Evolutionary conservation across 2,888 invertebrate species (phyloP).

Genomic region (Oithona nana): DNA sequence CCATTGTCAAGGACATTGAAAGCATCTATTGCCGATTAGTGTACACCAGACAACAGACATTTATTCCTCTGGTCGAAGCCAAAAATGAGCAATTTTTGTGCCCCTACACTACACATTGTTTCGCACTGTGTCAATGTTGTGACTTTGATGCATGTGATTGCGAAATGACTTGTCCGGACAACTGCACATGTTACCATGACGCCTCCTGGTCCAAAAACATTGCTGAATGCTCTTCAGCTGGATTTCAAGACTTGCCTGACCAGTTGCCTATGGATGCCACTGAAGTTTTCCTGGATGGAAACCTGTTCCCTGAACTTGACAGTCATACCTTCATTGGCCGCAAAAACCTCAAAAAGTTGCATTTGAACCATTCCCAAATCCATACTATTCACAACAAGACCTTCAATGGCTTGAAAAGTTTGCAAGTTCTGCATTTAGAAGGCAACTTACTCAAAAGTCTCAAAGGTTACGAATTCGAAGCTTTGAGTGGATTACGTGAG

Average conservation of each 20-base stretch:
- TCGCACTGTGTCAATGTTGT: constrained; percentile 69
- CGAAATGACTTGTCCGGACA: constrained; percentile 70
- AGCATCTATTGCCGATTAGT: constrained; percentile 60
- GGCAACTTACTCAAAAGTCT: constrained; percentile 47
- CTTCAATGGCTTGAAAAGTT: constrained; percentile 58
- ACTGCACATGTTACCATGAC: constrained; percentile 74
- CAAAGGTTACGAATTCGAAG: constrained; percentile 48
- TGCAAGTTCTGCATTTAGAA: constrained; percentile 53
- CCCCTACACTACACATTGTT: constrained; percentile 64
- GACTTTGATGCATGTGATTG: constrained; percentile 81
- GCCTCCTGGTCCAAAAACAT: constrained; percentile 68
- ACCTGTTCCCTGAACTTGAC: constrained; percentile 50
- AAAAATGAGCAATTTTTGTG: constrained; percentile 64
- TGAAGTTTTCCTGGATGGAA: constrained; percentile 63
- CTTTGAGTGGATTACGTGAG: constrained; percentile 24
- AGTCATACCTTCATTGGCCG: constrained; percentile 70
- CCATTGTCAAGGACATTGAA: constrained; percentile 59
- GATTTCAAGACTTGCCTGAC: constrained; percentile 35
- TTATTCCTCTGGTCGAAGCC: constrained; percentile 54
- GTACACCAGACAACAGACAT: constrained; percentile 51
- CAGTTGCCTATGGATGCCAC: constrained; percentile 78
- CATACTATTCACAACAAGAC: constrained; percentile 59
- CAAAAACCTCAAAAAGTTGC: constrained; percentile 52
- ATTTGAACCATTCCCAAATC: constrained; percentile 56
- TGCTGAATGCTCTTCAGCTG: constrained; percentile 52